phyloP scores from a whole-genome alignment of 2,888 invertebrate genomes.

The Sabatieria punctata region DNA sequence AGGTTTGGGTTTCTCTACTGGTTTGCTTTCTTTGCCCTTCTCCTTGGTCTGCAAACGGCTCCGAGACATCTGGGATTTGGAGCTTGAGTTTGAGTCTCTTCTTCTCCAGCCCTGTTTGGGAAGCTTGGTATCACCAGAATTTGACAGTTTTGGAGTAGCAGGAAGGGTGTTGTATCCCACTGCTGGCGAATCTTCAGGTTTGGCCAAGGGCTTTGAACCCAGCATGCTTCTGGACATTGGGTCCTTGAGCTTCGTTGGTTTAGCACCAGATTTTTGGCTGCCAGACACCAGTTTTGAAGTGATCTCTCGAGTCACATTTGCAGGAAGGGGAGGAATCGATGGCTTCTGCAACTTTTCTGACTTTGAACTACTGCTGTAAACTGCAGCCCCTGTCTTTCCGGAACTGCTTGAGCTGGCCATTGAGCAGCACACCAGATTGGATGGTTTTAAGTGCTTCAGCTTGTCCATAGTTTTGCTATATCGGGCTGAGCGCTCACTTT shows the following conservation, averaged over 20 bases:
- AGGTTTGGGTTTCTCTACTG: too few relatives aligned
- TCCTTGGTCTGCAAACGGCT: too few relatives aligned
- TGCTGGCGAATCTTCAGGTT: too few relatives aligned
- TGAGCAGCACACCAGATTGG: neutral
- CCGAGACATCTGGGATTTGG: slow-evolving; percentile 2
- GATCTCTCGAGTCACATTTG: slow-evolving; percentile 11
- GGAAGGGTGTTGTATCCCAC: too few relatives aligned
- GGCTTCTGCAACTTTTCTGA: slow-evolving; percentile 3
- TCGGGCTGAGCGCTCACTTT: too few relatives aligned
- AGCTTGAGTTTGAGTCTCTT: neutral
- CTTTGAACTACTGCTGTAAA: neutral
- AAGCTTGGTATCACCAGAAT: neutral
- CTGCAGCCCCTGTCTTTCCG: too few relatives aligned
- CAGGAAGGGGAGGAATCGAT: slow-evolving; percentile 9
- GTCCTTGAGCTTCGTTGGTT: too few relatives aligned
- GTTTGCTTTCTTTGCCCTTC: slow-evolving; percentile 27
- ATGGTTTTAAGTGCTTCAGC: neutral
- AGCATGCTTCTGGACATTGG: too few relatives aligned
- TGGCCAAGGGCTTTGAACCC: too few relatives aligned
- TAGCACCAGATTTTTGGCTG: neutral
- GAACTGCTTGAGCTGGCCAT: neutral
- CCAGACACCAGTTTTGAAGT: slow-evolving; percentile 8
- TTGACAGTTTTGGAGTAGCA: neutral
- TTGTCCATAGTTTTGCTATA: too few relatives aligned
- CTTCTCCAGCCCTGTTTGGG: neutral